Percentiles rank a stretch among this genome's conserved stretches.
Conservation (phyloP, 2,113 vertebrate species). For the Crotalus helleri region DNA sequence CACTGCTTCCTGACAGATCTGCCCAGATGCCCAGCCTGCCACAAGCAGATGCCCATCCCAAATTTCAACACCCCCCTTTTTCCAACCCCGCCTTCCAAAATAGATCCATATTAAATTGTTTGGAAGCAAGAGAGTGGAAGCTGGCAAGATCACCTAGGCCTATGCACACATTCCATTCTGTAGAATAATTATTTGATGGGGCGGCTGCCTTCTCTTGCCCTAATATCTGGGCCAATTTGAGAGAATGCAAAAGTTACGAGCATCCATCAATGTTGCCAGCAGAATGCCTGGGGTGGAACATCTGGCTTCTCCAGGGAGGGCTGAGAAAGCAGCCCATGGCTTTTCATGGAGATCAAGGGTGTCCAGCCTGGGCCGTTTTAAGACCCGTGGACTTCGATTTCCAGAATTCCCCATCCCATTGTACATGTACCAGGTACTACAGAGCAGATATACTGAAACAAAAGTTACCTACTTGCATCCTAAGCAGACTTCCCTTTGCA, state of each 20-base stretch:
- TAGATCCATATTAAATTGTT: not conserved
- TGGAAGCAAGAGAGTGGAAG: not conserved
- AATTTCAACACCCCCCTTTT: not conserved
- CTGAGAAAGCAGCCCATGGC: not conserved
- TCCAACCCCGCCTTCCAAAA: not conserved
- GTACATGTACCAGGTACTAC: not conserved
- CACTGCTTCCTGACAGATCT: not conserved
- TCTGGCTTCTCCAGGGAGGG: not conserved
- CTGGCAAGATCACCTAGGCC: accelerated
- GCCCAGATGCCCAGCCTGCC: not conserved
- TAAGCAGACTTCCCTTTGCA: not conserved
- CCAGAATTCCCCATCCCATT: not conserved
- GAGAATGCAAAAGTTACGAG: not conserved
- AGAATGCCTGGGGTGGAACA: not conserved
- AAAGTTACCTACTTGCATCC: not conserved
- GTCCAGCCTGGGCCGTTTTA: not conserved
- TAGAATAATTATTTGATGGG: not conserved
- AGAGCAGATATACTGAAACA: not conserved
- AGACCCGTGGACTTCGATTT: not conserved
- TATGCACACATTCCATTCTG: not conserved
- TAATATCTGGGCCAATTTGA: not conserved
- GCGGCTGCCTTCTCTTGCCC: not conserved
- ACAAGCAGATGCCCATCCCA: not conserved
- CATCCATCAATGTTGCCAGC: not conserved
- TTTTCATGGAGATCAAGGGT: not conserved